Conservation (phyloP, 2,797 vertebrate genomes). For the Geotrypetes seraphini region DNA sequence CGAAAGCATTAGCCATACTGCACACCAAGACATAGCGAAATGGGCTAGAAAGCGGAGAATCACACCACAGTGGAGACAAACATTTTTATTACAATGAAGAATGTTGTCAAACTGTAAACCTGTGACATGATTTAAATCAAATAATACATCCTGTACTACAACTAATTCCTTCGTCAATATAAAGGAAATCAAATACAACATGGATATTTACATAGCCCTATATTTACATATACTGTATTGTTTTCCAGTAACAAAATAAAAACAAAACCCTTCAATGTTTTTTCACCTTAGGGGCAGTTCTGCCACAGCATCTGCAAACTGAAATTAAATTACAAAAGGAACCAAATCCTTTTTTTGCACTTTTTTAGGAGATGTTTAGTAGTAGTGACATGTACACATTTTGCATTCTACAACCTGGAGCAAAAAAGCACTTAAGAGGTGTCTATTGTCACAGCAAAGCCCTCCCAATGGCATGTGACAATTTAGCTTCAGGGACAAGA, state of each 20-base stretch:
- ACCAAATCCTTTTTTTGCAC: no score
- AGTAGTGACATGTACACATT: no score
- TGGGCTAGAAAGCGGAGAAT: slow-evolving; percentile 12
- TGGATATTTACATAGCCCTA: slow-evolving; percentile 10
- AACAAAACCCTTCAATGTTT: not conserved
- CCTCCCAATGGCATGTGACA: no score
- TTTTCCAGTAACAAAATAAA: not conserved
- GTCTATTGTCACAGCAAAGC: no score
- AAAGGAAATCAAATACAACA: slow-evolving; percentile 14
- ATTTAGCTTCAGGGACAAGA: no score
- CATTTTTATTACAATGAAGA: slow-evolving; percentile 24
- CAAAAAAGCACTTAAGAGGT: no score
- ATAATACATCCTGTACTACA: slow-evolving; percentile 6
- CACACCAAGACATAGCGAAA: slow-evolving; percentile 12
- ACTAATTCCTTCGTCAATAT: slow-evolving; percentile 3
- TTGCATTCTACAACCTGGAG: no score
- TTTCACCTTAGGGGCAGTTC: not conserved
- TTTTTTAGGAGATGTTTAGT: no score
- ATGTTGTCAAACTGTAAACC: slow-evolving; percentile 13
- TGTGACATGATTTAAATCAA: slow-evolving; percentile 6
- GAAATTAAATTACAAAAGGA: no score
- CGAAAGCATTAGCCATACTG: slow-evolving; percentile 12
- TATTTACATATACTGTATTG: slow-evolving; percentile 3
- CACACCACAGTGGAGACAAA: slow-evolving; percentile 9
- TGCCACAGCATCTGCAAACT: no score